These are phyloP conservation scores for Tretioscincus oriximinensis DNA, from an alignment of 2,113 vertebrate species.

Conservation along the genomic window DNA sequence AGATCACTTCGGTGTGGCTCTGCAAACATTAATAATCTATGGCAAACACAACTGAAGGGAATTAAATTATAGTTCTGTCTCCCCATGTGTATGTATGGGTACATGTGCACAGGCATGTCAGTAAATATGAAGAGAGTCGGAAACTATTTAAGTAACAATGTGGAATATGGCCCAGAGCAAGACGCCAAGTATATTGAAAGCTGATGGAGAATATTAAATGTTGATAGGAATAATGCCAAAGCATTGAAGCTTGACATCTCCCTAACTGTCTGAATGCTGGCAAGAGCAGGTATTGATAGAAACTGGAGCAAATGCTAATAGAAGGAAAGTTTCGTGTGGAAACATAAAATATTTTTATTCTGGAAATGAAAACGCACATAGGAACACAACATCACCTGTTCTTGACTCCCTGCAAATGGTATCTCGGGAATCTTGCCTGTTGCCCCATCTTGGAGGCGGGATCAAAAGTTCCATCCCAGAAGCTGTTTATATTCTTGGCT, in stretches of 20 bases:
- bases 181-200: constrained; percentile 12
- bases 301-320: background rate
- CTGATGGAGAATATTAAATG: background rate
- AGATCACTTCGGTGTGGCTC: constrained; percentile 27
- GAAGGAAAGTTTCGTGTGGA: background rate
- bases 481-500: too few species aligned
- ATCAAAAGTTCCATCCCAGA: too few species aligned
- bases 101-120: background rate
- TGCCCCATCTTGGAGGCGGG: too few species aligned
- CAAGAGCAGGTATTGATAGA: background rate
- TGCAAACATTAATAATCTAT: background rate
- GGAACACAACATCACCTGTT: too few species aligned
- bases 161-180: background rate
- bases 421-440: too few species aligned
- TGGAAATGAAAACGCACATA: background rate
- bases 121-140: background rate
- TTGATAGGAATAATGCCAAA: background rate
- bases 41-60: background rate
- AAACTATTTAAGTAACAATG: constrained; percentile 5
- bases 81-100: background rate
- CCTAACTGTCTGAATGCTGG: background rate
- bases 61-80: constrained; percentile 4
- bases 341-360: background rate
- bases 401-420: too few species aligned
- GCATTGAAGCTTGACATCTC: background rate